A percentile compares a stretch with the other conserved stretches of the same genome.
Evolutionary conservation across 2,888 invertebrate species (phyloP).

Genomic region (Lithophane socia): DNA sequence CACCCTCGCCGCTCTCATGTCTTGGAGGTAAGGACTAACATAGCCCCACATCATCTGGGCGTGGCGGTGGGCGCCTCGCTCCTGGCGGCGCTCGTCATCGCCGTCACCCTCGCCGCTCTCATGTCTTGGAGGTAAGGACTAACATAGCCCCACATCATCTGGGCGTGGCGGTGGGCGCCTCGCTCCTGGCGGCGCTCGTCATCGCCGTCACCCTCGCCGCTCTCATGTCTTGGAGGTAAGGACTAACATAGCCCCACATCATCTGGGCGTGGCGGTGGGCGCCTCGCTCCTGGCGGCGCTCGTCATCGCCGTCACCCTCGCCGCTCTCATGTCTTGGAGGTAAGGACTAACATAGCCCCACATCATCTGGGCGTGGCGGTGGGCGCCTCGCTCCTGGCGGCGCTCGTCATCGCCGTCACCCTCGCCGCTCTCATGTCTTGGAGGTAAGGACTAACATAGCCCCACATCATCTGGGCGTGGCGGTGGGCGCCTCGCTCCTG

Average conservation of each 20-base stretch:
- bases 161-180: slow-evolving; percentile 97
- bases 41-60: slow-evolving; percentile 91
- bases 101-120: slow-evolving; percentile 95
- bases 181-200: slow-evolving; percentile 96
- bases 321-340: slow-evolving; percentile 98
- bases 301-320: slow-evolving; percentile 96
- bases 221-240: slow-evolving; percentile 97
- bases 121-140: slow-evolving; percentile 96
- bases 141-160: slow-evolving; percentile 81
- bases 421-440: slow-evolving; percentile 96
- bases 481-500: slow-evolving; percentile 96
- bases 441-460: slow-evolving; percentile 91
- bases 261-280: slow-evolving; percentile 97
- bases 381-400: slow-evolving; percentile 96
- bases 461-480: slow-evolving; percentile 95
- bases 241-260: no score
- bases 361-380: slow-evolving; percentile 97
- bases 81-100: slow-evolving; percentile 96
- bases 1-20: slow-evolving; percentile 96
- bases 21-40: slow-evolving; percentile 94
- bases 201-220: slow-evolving; percentile 96
- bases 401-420: slow-evolving; percentile 96
- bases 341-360: slow-evolving; percentile 75
- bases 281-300: slow-evolving; percentile 97
- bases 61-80: slow-evolving; percentile 97